Base-by-base conservation (phyloP, 2,113 vertebrate species). In the Heterocephalus glaber region DNA sequence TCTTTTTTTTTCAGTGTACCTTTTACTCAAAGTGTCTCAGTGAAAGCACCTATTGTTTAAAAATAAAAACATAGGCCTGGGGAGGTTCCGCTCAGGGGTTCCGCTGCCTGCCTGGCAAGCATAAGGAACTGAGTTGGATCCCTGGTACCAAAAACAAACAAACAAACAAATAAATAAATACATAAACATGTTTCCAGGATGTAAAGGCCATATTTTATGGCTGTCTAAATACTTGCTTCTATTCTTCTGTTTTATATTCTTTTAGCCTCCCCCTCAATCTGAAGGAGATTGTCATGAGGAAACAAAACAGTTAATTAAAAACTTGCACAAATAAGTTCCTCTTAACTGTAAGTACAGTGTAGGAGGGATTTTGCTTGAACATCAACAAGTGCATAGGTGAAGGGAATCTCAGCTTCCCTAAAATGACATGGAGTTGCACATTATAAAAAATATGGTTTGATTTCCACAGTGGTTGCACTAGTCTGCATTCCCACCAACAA, bases 121-220 rank as follows among this genome's bases (percentile, higher is more conserved):
- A n/a, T n/a, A n/a, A n/a, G n/a, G n/a, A n/a, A n/a, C n/a, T n/a
- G n/a, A n/a, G n/a, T n/a, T n/a, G n/a, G n/a, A n/a, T n/a, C n/a
- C n/a, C n/a, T n/a, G n/a, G n/a, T n/a, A n/a, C n/a, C n/a, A n/a
- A n/a, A n/a, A n/a, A n/a, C n/a, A n/a, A n/a, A n/a, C n/a, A n/a
- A n/a, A n/a, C n/a, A n/a, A n/a, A 44, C 47, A 35, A 30, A 7
- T 52, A 33, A 6, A 26, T 44, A 74, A 41, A 47, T 74, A 26
- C 20, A 38, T 7, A 12, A 0, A 44, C 16, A 44, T 10, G 63
- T 1, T 26, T 12, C 2, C 10, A 0, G 28, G 30, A 5, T 7
- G 28, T 56, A 3, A 79, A 35, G 16, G 6, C 12, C 65, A n/a
- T 65, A 22, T 1, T 30, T 60, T n/a, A 19, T 41, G 19, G 2